phyloP scores from a whole-genome alignment of 2,888 invertebrate genomes.

The Dione vanillae region DNA sequence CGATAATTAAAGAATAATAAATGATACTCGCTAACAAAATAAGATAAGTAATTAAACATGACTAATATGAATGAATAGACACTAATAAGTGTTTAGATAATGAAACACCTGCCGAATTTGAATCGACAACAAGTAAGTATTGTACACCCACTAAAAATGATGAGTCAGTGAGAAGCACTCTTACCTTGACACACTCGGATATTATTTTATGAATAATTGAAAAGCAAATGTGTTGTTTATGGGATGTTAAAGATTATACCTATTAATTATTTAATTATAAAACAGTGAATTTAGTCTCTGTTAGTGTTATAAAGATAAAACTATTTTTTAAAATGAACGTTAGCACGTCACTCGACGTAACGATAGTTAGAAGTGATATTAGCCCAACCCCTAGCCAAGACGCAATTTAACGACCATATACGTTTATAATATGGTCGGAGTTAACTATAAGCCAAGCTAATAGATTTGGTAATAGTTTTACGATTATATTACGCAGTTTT shows the following conservation, averaged over 20 bases:
- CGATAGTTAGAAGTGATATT: too few species aligned
- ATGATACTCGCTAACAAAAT: slow-evolving; percentile 12
- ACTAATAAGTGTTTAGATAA: slow-evolving; percentile 42
- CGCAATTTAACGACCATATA: too few species aligned
- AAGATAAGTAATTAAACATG: slow-evolving; percentile 25
- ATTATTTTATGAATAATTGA: slow-evolving; percentile 27
- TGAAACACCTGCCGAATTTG: slow-evolving; percentile 50
- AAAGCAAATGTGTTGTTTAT: slow-evolving; percentile 17
- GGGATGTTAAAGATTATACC: not conserved
- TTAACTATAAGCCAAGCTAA: too few species aligned
- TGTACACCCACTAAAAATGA: slow-evolving; percentile 48
- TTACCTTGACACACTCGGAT: slow-evolving; percentile 49
- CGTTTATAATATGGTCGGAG: too few species aligned
- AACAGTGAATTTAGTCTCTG: too few species aligned
- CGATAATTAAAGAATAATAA: slow-evolving; percentile 23
- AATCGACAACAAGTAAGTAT: slow-evolving; percentile 45
- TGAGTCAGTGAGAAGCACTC: slow-evolving; percentile 50
- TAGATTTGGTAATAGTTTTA: too few species aligned
- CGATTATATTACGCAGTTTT: too few species aligned
- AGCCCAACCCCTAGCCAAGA: too few species aligned
- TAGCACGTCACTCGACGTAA: too few species aligned
- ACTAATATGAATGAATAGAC: slow-evolving; percentile 24
- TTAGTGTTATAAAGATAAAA: too few species aligned
- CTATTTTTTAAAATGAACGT: too few species aligned
- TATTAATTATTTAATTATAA: not conserved